Percentiles rank a stretch among this genome's conserved stretches.
Conservation (phyloP, 2,113 vertebrate genomes). For the Myrmecobius fasciatus region DNA sequence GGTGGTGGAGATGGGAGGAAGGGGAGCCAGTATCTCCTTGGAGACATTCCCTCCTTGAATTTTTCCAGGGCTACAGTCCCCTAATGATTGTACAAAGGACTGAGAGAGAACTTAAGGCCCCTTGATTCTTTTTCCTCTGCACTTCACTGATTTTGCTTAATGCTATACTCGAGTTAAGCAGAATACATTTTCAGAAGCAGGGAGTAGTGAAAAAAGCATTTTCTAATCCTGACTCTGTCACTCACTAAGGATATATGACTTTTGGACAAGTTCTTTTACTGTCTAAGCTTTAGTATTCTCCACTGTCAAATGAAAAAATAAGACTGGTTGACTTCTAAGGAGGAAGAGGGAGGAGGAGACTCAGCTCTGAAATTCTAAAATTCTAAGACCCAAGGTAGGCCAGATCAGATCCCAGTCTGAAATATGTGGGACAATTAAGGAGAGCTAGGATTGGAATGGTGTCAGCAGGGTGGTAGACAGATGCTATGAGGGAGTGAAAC, state of each 20-base stretch:
- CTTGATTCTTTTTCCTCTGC: background rate
- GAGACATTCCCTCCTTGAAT: background rate
- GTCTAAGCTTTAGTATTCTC: background rate
- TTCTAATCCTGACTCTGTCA: background rate
- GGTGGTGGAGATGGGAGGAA: background rate
- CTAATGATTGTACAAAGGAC: background rate
- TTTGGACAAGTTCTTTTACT: background rate
- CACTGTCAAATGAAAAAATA: background rate
- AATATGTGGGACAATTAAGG: background rate
- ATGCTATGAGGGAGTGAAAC: background rate
- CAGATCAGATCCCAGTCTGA: background rate
- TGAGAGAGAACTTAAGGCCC: background rate
- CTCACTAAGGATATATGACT: background rate
- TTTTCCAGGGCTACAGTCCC: background rate
- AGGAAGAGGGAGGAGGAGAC: too few relatives aligned
- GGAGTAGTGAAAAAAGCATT: background rate
- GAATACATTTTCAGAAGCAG: background rate
- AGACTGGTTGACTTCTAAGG: background rate
- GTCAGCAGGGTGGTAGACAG: background rate
- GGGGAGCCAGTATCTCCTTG: accelerated
- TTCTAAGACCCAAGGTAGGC: background rate
- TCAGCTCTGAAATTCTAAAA: background rate
- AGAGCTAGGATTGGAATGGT: background rate
- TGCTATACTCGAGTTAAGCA: background rate
- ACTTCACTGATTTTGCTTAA: background rate